Base-by-base conservation (phyloP, 1,140 invertebrate species). In the Bombus ignitus region DNA sequence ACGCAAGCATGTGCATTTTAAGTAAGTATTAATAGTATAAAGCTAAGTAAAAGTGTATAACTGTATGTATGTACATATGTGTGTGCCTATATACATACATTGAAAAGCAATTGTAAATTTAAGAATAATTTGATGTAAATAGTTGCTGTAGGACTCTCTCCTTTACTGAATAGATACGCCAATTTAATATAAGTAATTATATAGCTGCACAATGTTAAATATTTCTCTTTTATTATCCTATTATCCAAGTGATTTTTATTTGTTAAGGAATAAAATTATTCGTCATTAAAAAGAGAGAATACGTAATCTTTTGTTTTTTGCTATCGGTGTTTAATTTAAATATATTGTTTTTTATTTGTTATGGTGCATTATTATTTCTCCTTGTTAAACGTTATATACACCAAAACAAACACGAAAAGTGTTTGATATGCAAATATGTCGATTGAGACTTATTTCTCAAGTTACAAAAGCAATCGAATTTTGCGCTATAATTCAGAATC, bases 261-360 rank as follows among this genome's bases (percentile, higher is more conserved):
- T 28, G 25, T 53, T 35, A 25, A 53, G 18, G 12, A 47, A 25
- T 25, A 22, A 53, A 32, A 35, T 32, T 35, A 57, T 37, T 25
- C 37, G 59, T 10, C 5, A 57, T 79, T 73, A 6, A 22, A 73
- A 35, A 22, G 35, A 42, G 10, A 53, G 35, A 35, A 25, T 13
- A 35, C 35, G 6, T 39, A 53, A 84, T 44, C 25, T 76, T 77
- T 77, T 72, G 65, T 57, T 77, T 42, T 68, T 82, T 15, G 22
- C n/a, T 44, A n/a, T 79, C 6, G 5, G 12, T 28, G 4, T 72
- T 32, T 44, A 9, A 79, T 79, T 32, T 79, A 79, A 66, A 79
- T 79, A 47, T 28, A 66, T 44, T 79, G 22, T 44, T 32, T 32
- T 57, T 65, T 47, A 65, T 78, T 65, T 66, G 12, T 79, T 66